Percentiles rank a stretch among this genome's conserved stretches.
Conservation (phyloP, 2,888 invertebrate genomes). For the Athalia rosae region DNA sequence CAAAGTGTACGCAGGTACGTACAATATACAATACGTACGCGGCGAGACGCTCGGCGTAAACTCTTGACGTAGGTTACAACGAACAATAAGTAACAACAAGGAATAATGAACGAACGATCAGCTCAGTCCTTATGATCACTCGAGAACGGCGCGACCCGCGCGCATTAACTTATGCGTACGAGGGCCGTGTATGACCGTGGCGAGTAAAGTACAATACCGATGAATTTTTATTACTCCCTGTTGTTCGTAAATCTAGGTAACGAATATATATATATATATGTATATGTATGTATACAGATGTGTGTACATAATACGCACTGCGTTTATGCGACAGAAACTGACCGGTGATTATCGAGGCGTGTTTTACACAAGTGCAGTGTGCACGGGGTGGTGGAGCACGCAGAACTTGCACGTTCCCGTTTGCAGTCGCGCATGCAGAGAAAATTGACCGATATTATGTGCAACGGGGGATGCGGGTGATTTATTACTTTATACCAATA, state of each 20-base stretch:
- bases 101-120: constrained; percentile 34
- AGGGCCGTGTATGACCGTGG: neutral
- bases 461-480: constrained; percentile 16
- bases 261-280: neutral
- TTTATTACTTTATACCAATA: neutral
- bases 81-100: constrained; percentile 31
- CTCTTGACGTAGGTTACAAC: neutral
- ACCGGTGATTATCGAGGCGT: constrained; percentile 11
- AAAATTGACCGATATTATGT: neutral
- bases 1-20: no score
- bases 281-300: neutral
- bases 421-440: constrained; percentile 19
- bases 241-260: no score
- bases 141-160: neutral
- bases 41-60: constrained; percentile 22
- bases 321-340: neutral
- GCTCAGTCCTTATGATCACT: constrained; percentile 13
- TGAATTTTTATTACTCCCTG: neutral
- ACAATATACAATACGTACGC: neutral
- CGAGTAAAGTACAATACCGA: neutral
- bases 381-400: neutral
- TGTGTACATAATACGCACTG: neutral
- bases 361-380: neutral
- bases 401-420: no score
- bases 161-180: neutral